A percentile compares a stretch with the other conserved stretches of the same genome.
These are phyloP conservation scores for Eleutherodactylus coqui DNA, from an alignment of 2,797 vertebrate genomes.

Conservation along the genomic window DNA sequence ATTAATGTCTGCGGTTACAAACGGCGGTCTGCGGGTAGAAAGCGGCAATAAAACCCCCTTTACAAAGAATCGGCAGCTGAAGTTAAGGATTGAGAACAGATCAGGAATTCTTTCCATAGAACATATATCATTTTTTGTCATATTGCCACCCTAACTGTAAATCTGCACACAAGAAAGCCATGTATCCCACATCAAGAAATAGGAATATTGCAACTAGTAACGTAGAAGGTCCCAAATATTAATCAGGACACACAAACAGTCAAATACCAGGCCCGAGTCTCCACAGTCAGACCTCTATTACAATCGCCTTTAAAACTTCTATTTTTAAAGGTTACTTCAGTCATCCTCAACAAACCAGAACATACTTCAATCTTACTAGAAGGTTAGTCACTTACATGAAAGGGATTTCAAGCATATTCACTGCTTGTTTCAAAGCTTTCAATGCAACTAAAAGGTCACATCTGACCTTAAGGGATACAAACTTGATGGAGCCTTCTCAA, in stretches of 20 bases:
- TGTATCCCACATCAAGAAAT: not conserved
- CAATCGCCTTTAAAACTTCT: slow-evolving; percentile 46
- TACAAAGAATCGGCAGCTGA: not conserved
- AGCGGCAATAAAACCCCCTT: not conserved
- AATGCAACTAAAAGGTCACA: slow-evolving; percentile 60
- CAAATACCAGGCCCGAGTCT: slow-evolving; percentile 44
- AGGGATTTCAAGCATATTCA: slow-evolving; percentile 60
- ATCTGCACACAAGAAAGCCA: not conserved
- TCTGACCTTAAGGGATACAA: slow-evolving; percentile 64
- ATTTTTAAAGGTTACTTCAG: slow-evolving; percentile 62
- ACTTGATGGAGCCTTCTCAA: slow-evolving; percentile 63
- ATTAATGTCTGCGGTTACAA: not conserved
- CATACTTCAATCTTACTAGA: slow-evolving; percentile 63
- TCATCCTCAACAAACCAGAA: slow-evolving; percentile 61
- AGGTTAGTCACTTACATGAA: slow-evolving; percentile 64
- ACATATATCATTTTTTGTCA: not conserved
- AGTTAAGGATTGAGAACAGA: not conserved
- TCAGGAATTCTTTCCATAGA: not conserved
- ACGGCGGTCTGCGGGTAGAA: not conserved
- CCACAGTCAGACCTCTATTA: slow-evolving; percentile 45
- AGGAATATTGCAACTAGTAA: slow-evolving; percentile 9
- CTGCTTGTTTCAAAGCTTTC: slow-evolving; percentile 59
- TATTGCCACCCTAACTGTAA: not conserved
- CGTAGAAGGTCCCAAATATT: slow-evolving; percentile 28
- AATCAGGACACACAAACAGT: slow-evolving; percentile 41